Percentiles rank a stretch among this genome's conserved stretches.
These are phyloP conservation scores for Rhodinocichla rosea DNA, from an alignment of 2,113 vertebrate species.

Conservation along the genomic window DNA sequence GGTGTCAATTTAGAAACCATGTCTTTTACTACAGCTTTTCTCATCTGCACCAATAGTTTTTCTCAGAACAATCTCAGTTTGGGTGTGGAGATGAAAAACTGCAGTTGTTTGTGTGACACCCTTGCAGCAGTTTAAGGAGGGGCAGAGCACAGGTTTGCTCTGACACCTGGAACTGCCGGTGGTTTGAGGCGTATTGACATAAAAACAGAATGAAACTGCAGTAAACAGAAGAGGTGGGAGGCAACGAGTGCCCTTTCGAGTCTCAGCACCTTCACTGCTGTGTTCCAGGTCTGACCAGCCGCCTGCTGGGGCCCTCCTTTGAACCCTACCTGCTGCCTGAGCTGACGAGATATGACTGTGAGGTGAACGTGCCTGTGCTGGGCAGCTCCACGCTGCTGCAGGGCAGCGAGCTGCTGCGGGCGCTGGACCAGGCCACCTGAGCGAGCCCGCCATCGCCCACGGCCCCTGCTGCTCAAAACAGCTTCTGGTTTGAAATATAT, in stretches of 20 bases:
- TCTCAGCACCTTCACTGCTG: background rate
- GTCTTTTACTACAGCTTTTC: background rate
- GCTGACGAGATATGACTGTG: slow-evolving; percentile 96
- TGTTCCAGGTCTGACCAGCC: slow-evolving; percentile 83
- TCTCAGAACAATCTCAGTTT: background rate
- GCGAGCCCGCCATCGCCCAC: background rate
- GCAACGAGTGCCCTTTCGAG: background rate
- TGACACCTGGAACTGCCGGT: background rate
- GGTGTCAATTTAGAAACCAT: background rate
- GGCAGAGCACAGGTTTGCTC: background rate
- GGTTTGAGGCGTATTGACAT: background rate
- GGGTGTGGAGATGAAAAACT: background rate
- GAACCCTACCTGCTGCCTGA: slow-evolving; percentile 87
- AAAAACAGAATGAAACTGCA: background rate
- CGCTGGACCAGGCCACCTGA: slow-evolving; percentile 93
- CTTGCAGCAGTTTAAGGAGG: background rate
- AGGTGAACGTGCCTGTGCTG: slow-evolving; percentile 92
- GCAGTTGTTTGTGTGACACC: accelerated
- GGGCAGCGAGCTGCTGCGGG: slow-evolving; percentile 90
- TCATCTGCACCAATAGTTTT: background rate
- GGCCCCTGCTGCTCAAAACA: slow-evolving; percentile 46
- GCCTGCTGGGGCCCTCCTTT: slow-evolving; percentile 85
- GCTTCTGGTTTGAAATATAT: slow-evolving; percentile 71
- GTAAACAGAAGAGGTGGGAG: background rate
- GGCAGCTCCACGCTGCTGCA: slow-evolving; percentile 91